These are phyloP conservation scores for Pygmarrhopalites habei DNA, from an alignment of 1,140 invertebrate species.

Conservation along the genomic window DNA sequence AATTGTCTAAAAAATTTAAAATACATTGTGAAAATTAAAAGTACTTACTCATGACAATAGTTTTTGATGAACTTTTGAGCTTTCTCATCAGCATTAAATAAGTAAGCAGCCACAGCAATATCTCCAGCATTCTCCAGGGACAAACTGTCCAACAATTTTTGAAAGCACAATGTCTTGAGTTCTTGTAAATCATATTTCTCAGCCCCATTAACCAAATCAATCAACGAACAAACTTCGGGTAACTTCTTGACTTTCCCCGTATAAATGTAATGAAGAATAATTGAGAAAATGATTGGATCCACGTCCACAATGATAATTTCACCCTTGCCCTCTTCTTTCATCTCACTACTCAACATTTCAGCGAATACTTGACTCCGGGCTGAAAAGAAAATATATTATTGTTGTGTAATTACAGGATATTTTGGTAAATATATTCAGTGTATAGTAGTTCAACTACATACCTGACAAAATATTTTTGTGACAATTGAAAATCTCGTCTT, in stretches of 20 bases:
- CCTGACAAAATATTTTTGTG: no score
- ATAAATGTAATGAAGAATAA: slow-evolving; percentile 18
- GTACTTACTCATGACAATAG: slow-evolving; percentile 25
- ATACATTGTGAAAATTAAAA: no score
- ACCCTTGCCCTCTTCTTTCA: slow-evolving; percentile 8
- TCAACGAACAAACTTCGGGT: not conserved
- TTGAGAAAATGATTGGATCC: slow-evolving; percentile 8
- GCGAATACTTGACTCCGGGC: slow-evolving; percentile 16
- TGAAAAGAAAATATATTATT: no score
- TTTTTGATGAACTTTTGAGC: slow-evolving; percentile 15
- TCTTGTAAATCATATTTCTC: slow-evolving; percentile 21
- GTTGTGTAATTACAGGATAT: no score
- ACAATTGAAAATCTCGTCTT: no score
- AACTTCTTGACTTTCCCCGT: slow-evolving; percentile 9
- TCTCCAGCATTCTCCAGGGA: not conserved
- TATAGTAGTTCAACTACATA: no score
- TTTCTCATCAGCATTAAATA: slow-evolving; percentile 10
- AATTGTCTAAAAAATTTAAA: no score
- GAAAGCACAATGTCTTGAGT: slow-evolving; percentile 17
- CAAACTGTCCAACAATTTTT: not conserved
- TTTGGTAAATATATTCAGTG: no score
- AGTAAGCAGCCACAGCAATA: slow-evolving; percentile 11
- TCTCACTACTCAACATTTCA: slow-evolving; percentile 14
- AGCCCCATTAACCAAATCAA: slow-evolving; percentile 17
- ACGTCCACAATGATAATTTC: slow-evolving; percentile 8